Evolutionary conservation across 2,888 invertebrate genomes (phyloP).

Genomic region (Eubasilissa splendida): DNA sequence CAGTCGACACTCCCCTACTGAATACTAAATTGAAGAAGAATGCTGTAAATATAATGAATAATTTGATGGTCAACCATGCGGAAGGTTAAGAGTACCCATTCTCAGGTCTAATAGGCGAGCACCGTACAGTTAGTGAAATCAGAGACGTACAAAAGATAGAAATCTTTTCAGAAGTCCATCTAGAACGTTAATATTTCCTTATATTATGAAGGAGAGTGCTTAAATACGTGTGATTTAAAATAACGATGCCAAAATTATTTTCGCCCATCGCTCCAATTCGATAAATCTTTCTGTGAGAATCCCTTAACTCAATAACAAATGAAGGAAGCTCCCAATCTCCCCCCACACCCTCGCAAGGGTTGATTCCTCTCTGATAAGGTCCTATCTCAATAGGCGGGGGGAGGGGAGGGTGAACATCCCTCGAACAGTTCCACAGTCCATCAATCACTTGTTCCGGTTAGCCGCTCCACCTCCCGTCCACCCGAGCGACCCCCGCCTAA

Average conservation of each 20-base stretch:
- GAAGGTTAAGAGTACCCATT: no score
- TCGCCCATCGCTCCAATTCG: neutral
- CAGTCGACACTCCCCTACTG: no score
- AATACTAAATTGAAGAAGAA: no score
- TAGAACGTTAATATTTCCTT: no score
- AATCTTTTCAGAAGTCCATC: neutral
- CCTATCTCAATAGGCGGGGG: conserved; percentile 6
- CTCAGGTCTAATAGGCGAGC: no score
- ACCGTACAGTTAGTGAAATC: no score
- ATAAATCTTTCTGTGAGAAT: conserved; percentile 3
- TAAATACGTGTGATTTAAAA: neutral
- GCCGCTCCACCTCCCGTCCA: neutral
- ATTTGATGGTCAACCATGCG: no score
- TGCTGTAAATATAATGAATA: no score
- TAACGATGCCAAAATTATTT: neutral
- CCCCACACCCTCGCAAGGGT: neutral
- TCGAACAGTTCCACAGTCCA: neutral
- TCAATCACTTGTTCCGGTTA: conserved; percentile 21
- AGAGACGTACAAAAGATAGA: no score
- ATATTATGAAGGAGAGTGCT: neutral
- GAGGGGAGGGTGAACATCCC: neutral
- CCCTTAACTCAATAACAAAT: conserved; percentile 17
- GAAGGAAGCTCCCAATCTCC: neutral
- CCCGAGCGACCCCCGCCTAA: neutral
- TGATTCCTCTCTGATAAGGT: neutral